These are phyloP conservation scores for Lydus trimaculatus DNA, from an alignment of 2,888 invertebrate species.

Conservation along the genomic window DNA sequence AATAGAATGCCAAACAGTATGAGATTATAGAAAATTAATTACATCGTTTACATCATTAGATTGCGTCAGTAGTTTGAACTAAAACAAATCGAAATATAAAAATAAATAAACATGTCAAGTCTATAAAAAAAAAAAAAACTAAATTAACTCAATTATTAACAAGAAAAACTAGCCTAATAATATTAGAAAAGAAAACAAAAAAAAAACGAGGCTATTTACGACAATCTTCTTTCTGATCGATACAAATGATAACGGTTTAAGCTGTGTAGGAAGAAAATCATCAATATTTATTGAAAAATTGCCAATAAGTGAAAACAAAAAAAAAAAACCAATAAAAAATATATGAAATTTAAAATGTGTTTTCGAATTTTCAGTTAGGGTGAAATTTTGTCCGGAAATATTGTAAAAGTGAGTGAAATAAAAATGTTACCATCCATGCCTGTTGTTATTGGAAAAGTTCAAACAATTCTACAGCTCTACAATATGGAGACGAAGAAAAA, in stretches of 20 bases:
- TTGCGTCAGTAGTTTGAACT: conserved; percentile 1
- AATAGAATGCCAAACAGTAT: neutral
- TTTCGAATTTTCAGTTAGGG: neutral
- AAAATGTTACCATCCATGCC: neutral
- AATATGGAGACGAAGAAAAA: neutral
- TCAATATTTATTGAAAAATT: neutral
- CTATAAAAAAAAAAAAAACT: neutral
- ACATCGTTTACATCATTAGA: neutral
- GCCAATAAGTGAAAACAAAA: neutral
- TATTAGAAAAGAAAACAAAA: neutral
- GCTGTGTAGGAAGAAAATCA: neutral
- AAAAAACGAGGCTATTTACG: too few species aligned
- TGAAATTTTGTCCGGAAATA: neutral
- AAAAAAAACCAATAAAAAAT: too few species aligned
- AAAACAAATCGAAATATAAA: neutral
- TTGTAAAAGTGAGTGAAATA: neutral
- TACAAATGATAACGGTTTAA: neutral
- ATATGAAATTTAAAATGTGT: neutral
- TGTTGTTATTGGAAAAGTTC: conserved; percentile 7
- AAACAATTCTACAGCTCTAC: neutral
- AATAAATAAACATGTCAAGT: neutral
- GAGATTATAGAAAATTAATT: neutral
- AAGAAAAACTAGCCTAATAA: neutral
- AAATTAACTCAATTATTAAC: neutral
- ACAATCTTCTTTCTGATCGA: too few species aligned